Percentiles rank a stretch among this genome's conserved stretches.
Conservation (phyloP, 2,113 vertebrate genomes). For the Thinocorus orbignyianus region DNA sequence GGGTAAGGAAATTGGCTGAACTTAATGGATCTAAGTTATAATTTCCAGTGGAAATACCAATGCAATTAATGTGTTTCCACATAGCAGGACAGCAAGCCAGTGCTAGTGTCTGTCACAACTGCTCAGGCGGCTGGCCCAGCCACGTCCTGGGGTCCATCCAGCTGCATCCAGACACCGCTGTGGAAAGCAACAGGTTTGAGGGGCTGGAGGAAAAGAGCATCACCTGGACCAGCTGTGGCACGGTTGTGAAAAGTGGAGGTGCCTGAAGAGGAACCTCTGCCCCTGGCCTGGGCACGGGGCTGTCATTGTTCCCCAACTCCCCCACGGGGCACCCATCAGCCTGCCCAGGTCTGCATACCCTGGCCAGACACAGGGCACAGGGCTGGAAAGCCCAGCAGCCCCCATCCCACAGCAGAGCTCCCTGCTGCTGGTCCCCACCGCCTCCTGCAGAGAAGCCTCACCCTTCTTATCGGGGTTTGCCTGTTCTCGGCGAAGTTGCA, state of each 20-base stretch:
- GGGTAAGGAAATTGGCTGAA: constrained; percentile 10
- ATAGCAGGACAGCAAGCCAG: neutral
- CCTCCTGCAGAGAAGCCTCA: neutral
- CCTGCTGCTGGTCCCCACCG: neutral
- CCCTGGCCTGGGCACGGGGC: neutral
- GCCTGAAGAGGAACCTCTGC: neutral
- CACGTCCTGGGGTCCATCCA: neutral
- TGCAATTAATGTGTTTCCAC: constrained; percentile 24
- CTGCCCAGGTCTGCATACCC: neutral
- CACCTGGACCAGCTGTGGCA: neutral
- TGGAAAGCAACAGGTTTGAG: neutral
- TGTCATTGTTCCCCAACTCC: neutral
- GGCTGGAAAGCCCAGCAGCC: neutral
- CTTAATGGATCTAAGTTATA: neutral
- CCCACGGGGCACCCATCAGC: neutral
- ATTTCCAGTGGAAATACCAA: constrained; percentile 61
- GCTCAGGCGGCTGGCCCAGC: neutral
- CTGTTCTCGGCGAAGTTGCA: neutral
- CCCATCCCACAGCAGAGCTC: neutral
- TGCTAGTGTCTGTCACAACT: neutral
- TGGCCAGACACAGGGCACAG: rapidly evolving
- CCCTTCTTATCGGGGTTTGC: neutral
- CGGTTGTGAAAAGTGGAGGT: neutral
- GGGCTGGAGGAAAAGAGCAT: neutral
- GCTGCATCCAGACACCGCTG: neutral